Percentiles rank a stretch among this genome's conserved stretches.
These are phyloP conservation scores for Papilio glaucus DNA, from an alignment of 1,140 invertebrate species.

Conservation along the genomic window DNA sequence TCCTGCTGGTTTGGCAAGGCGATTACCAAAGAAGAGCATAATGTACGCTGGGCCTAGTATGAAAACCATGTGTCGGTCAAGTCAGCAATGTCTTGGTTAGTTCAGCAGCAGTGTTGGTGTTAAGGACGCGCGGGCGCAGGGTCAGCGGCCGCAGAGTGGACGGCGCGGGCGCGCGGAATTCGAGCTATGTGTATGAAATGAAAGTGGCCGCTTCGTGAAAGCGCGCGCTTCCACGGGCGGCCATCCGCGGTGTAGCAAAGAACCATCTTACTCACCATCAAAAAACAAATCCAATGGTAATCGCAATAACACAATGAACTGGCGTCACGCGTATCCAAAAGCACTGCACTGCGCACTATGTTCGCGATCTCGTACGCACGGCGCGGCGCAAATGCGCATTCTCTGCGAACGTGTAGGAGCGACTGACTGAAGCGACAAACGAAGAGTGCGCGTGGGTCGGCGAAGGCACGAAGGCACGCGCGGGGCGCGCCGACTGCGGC, in stretches of 20 bases:
- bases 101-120: conserved; percentile 51
- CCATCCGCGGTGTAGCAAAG: conserved; percentile 51
- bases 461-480: conserved; percentile 79
- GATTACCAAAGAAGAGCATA: neutral
- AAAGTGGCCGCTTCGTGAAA: conserved; percentile 82
- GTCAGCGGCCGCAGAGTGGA: conserved; percentile 78
- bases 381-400: conserved; percentile 58
- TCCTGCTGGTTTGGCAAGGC: neutral
- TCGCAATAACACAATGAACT: conserved; percentile 65
- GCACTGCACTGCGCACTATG: conserved; percentile 74
- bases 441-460: conserved; percentile 76
- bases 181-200: conserved; percentile 82
- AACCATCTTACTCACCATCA: conserved; percentile 73
- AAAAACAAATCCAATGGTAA: conserved; percentile 75
- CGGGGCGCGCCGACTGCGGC: conserved; percentile 74
- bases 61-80: conserved; percentile 10
- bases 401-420: conserved; percentile 64
- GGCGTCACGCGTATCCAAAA: conserved; percentile 75
- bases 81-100: conserved; percentile 35
- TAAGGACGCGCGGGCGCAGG: conserved; percentile 74
- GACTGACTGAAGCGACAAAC: conserved; percentile 64
- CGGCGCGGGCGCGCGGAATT: conserved; percentile 77
- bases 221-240: conserved; percentile 74
- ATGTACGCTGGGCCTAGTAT: neutral
- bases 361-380: conserved; percentile 59